Base-by-base conservation (phyloP, 2,113 vertebrate genomes). In the Nothobranchius furzeri region DNA sequence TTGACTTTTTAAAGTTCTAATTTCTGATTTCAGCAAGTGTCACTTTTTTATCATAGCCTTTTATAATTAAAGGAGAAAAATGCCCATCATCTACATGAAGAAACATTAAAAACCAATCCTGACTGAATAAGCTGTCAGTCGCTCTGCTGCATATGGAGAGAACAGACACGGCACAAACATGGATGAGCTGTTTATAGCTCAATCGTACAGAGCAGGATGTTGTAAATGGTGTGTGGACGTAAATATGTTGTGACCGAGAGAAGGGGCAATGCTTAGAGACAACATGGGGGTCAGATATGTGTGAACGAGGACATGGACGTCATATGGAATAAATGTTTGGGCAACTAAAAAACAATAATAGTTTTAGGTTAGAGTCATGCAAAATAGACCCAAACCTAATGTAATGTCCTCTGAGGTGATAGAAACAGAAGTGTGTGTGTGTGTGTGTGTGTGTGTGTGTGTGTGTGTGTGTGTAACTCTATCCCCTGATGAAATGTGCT, bases 401-500 rank as follows among this genome's bases (percentile, higher is more conserved):
- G 52, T 43, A 57, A 68, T 63, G 59, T 63, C 40, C n/a, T 75
- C 52, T 46, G 52, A 57, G 51, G 47, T 14, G 53, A 68, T 46
- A 7, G 40, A 58, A 57, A 56, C 36, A 45, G 12, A 53, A 42
- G 37, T 40, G 37, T 40, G 37, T 14, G 40, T 61, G 49, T 61
- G 40, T 17, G 50, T 60, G 63, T 67, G 65, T 67, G 37, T 14
- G 40, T 61, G 65, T 67, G 37, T 14, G 40, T 61, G 49, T 61
- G 37, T 14, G 40, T 61, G 49, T 61, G 40, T 17, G 50, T 60
- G 63, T 67, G 65, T 61, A 90, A 91, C 79, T 80, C 69, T 85
- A 89, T 63, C 69, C 65, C n/a, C 67, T 53, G 79, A 59, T 73
- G 78, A 89, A 90, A 91, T 91, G 78, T 92, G 91, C 89, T 90